Evolutionary conservation across 2,113 vertebrate genomes (phyloP).

Genomic region (Otis tarda): DNA sequence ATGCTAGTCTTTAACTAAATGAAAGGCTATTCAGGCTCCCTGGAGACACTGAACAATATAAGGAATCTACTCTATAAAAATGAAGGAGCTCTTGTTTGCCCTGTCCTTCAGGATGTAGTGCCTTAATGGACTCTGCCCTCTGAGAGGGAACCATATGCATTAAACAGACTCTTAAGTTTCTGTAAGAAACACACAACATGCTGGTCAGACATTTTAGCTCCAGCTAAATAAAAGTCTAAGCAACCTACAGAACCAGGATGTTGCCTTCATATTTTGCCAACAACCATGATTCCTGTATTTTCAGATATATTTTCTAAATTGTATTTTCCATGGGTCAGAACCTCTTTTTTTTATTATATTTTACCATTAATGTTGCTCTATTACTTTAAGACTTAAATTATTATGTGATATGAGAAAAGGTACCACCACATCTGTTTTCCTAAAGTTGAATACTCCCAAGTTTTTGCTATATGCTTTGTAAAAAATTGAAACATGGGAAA

Average conservation of each 20-base stretch:
- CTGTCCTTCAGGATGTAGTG: not conserved
- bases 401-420: not conserved
- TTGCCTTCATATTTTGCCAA: not conserved
- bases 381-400: not conserved
- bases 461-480: not conserved
- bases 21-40: not conserved
- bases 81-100: not conserved
- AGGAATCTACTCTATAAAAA: constrained; percentile 20
- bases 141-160: not conserved
- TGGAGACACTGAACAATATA: constrained; percentile 2
- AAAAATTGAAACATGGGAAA: not conserved
- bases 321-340: not conserved
- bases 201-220: not conserved
- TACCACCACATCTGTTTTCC: not conserved
- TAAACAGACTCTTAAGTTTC: constrained; percentile 21
- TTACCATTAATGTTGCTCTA: not conserved
- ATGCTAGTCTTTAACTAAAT: not conserved
- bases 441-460: not conserved
- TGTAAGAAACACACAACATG: not conserved
- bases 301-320: not conserved
- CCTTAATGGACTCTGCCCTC: not conserved
- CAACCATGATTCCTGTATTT: not conserved
- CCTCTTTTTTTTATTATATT: not conserved
- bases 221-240: not conserved
- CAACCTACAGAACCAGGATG: not conserved